Evolutionary conservation across 2,888 invertebrate genomes (phyloP).

Genomic region (Exocentrus adspersus): DNA sequence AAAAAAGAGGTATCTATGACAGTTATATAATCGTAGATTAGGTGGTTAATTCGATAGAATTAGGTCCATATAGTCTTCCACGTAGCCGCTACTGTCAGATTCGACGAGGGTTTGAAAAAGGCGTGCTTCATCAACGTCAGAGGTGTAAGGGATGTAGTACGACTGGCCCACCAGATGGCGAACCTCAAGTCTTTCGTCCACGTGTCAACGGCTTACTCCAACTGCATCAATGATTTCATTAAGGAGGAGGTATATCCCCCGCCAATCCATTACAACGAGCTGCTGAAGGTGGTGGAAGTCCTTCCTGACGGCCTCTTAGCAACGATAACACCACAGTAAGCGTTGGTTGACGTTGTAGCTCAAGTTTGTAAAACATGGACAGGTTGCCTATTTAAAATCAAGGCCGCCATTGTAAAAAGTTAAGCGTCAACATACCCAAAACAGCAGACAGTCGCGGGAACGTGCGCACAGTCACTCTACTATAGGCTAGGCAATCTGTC

Average conservation of each 20-base stretch:
- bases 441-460: not conserved
- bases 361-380: no score
- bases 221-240: not conserved
- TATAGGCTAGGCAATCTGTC: no score
- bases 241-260: not conserved
- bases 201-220: not conserved
- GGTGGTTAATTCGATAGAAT: not conserved
- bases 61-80: not conserved
- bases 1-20: not conserved
- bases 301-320: not conserved
- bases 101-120: no score
- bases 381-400: no score
- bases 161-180: not conserved
- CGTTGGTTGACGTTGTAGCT: not conserved
- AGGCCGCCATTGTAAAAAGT: no score
- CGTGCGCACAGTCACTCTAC: no score
- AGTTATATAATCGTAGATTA: not conserved
- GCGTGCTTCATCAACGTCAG: no score
- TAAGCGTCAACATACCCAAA: not conserved
- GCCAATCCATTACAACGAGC: not conserved
- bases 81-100: not conserved
- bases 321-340: not conserved
- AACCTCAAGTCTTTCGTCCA: not conserved
- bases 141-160: not conserved
- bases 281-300: not conserved